Evolutionary conservation across 2,888 invertebrate species (phyloP).

Genomic region (Caenorhabditis panamensis): DNA sequence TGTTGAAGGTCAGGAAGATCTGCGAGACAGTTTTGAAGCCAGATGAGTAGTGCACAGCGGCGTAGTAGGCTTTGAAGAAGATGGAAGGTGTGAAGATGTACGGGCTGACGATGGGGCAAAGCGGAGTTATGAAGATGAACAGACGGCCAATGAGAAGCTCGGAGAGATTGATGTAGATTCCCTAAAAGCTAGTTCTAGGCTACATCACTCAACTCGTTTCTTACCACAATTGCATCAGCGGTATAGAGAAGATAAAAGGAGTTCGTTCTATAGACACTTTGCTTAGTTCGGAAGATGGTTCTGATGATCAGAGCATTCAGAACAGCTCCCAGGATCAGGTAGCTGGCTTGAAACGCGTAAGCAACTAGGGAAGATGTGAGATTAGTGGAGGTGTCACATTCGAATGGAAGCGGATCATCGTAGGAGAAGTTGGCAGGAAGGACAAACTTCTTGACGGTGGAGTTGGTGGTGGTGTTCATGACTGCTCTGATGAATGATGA

Average conservation of each 20-base stretch:
- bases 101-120: constrained; percentile 32
- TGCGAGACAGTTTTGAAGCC: constrained; percentile 43
- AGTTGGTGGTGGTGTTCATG: background rate
- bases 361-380: constrained; percentile 1
- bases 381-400: constrained; percentile 13
- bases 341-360: constrained; percentile 30
- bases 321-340: constrained; percentile 35
- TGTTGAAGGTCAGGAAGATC: constrained; percentile 39
- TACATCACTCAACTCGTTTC: background rate
- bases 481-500: background rate
- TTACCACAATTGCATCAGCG: constrained; percentile 36
- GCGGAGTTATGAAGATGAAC: constrained; percentile 34
- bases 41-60: constrained; percentile 24
- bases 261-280: constrained; percentile 11
- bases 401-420: constrained; percentile 35
- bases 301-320: constrained; percentile 24
- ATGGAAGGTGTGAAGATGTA: constrained; percentile 32
- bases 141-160: constrained; percentile 36
- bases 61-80: constrained; percentile 27
- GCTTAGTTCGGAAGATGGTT: constrained; percentile 27
- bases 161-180: constrained; percentile 32
- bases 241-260: constrained; percentile 35
- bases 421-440: constrained; percentile 36
- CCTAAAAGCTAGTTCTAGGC: background rate
- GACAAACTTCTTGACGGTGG: constrained; percentile 10